Conservation (phyloP, 2,797 vertebrate genomes). For the Sebastes diaconus region DNA sequence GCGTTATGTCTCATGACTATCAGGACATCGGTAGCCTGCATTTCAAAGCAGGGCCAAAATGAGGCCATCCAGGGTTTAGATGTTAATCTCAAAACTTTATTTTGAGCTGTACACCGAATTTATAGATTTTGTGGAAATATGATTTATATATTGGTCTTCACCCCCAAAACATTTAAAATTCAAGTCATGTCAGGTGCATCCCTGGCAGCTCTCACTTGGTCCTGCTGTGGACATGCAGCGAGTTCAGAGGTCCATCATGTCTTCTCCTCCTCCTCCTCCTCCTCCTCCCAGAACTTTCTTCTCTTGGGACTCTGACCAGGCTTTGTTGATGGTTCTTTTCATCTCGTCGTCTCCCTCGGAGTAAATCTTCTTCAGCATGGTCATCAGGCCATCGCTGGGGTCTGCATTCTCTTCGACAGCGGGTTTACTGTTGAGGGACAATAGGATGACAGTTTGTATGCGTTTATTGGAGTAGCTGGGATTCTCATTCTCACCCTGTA, state of each 20-base stretch:
- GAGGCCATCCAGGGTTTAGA: not conserved
- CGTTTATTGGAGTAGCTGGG: not conserved
- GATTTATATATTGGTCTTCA: not conserved
- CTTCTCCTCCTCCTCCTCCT: conserved; percentile 82
- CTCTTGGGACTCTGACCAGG: conserved; percentile 96
- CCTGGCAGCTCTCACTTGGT: conserved; percentile 10
- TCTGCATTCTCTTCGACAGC: conserved; percentile 84
- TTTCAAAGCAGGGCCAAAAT: conserved; percentile 12
- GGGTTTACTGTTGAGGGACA: conserved; percentile 74
- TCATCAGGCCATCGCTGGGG: conserved; percentile 95
- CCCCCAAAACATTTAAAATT: conserved; percentile 10
- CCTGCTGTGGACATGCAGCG: not conserved
- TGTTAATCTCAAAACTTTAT: not conserved
- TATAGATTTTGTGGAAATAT: not conserved
- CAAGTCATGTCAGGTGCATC: conserved; percentile 15
- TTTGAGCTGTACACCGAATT: not conserved
- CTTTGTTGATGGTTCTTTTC: conserved; percentile 98
- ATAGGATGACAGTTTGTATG: not conserved
- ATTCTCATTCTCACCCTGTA: not conserved
- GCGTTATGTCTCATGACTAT: not conserved
- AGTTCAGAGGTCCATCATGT: conserved; percentile 87
- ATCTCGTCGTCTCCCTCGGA: conserved; percentile 97
- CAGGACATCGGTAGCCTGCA: not conserved
- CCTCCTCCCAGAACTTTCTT: conserved; percentile 86
- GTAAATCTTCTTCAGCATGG: conserved; percentile 96